Base-by-base conservation (phyloP, 2,797 vertebrate species). In the Chloroceryle inda region DNA sequence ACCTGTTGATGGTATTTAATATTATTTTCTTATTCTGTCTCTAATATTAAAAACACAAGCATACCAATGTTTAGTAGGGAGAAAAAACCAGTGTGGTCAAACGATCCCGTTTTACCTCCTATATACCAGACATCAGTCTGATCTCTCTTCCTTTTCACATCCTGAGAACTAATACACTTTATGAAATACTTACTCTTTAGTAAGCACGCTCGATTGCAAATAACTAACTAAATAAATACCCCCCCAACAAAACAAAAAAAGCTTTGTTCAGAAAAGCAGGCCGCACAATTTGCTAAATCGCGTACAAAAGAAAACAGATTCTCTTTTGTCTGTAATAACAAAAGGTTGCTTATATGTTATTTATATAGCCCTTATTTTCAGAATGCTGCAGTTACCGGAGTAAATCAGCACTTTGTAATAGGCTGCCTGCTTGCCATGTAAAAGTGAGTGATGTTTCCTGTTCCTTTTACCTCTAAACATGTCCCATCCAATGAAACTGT, bases 71-170 rank as follows among this genome's bases (percentile, higher is more conserved):
- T 72, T 52, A 40, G 1, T 1, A 23, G 4, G 8, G 2, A 3
- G 1, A 4, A 4, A 13, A 13, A 45, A 59, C 33, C 37, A 18
- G 3, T 50, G 12, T 17, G 8, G 6, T 40, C 14, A 37, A 31
- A 47, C 2, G 2, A 14, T 18, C 18, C 13, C 62, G 6, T 16
- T 85, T 71, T 61, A 45, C 7, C 8, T 85, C 20, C 11, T 44
- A 13, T 66, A 20, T 10, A 62, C 0, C 0, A 61, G 19, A 21
- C 6, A 44, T 14, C 35, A 33, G 5, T 52, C 37, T 45, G 26
- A 73, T 47, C 26, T 40, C 16, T 64, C 23, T 52, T 61, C 10
- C 11, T 55, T 56, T 53, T 52, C 20, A 47, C 3, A 2, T 47
- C 19, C 59, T 47, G 59, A 74, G 24, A 67, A 76, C 2, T 79